These are phyloP conservation scores for Takifugu bimaculatus DNA, from an alignment of 2,113 vertebrate species.

Conservation along the genomic window DNA sequence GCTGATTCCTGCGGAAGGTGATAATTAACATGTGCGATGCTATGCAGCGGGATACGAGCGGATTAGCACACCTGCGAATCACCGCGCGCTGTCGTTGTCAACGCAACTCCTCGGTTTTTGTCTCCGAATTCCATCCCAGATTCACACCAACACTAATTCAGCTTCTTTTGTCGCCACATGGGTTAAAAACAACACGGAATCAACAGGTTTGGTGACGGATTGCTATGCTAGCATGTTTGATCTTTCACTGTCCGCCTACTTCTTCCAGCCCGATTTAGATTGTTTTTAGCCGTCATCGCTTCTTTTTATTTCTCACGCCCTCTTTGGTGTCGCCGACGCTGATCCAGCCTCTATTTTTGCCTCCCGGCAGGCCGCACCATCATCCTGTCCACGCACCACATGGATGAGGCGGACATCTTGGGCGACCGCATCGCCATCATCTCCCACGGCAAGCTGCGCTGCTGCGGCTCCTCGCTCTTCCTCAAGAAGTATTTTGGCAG, in stretches of 20 bases:
- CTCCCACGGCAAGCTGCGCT: constrained; percentile 89
- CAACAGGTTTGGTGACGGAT: neutral
- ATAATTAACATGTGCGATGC: constrained; percentile 57
- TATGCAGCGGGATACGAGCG: constrained; percentile 40
- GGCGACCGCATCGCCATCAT: constrained; percentile 96
- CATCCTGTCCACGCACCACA: constrained; percentile 95
- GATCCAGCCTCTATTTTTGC: neutral
- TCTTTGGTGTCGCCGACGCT: neutral
- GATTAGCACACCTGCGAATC: constrained; percentile 48
- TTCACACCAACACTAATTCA: constrained; percentile 21
- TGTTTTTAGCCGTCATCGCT: neutral
- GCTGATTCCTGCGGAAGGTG: constrained; percentile 42
- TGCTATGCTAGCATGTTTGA: neutral
- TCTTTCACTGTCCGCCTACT: neutral
- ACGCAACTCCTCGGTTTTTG: constrained; percentile 21
- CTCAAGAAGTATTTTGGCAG: constrained; percentile 93
- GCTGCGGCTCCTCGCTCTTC: constrained; percentile 93
- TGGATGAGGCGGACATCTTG: constrained; percentile 96
- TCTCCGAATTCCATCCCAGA: constrained; percentile 37
- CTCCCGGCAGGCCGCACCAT: constrained; percentile 85
- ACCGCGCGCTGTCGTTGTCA: constrained; percentile 31
- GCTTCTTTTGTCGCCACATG: constrained; percentile 13
- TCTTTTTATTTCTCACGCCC: neutral
- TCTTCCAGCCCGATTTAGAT: neutral
- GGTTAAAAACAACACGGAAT: neutral